phyloP scores from a whole-genome alignment of 1,140 invertebrate species.

The Harpegnathos saltator region DNA sequence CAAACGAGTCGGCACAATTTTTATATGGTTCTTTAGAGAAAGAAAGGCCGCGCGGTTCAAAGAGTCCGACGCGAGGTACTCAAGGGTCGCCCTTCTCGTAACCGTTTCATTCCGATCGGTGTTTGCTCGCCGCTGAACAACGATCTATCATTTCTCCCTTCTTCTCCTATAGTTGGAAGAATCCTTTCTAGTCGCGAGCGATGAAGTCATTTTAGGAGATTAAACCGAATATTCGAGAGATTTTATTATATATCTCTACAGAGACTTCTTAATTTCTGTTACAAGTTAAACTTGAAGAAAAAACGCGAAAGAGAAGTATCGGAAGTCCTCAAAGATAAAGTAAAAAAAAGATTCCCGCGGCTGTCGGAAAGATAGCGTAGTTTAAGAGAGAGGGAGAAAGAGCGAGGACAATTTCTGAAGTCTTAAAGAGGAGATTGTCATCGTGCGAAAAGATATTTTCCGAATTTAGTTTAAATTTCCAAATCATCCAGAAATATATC shows the following conservation, averaged over 20 bases:
- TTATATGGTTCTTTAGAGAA: slow-evolving; percentile 36
- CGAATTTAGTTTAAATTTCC: background rate
- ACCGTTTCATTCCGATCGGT: slow-evolving; percentile 1
- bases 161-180: background rate
- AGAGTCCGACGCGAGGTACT: background rate
- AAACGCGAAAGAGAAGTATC: too few relatives aligned
- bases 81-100: background rate
- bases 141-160: background rate
- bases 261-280: too few relatives aligned
- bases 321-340: too few relatives aligned
- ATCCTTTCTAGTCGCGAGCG: background rate
- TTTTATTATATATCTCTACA: background rate
- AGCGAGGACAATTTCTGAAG: too few relatives aligned
- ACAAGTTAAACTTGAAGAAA: too few relatives aligned
- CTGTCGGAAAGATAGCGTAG: too few relatives aligned
- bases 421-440: background rate
- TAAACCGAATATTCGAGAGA: too few relatives aligned
- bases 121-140: slow-evolving; percentile 1
- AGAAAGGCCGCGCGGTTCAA: background rate
- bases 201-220: background rate
- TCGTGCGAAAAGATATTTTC: background rate
- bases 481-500: background rate
- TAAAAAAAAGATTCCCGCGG: too few relatives aligned
- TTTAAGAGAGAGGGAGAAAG: too few relatives aligned
- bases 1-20: slow-evolving; percentile 44